phyloP scores from a whole-genome alignment of 2,888 invertebrate species.

The Drosophila macrospina region DNA sequence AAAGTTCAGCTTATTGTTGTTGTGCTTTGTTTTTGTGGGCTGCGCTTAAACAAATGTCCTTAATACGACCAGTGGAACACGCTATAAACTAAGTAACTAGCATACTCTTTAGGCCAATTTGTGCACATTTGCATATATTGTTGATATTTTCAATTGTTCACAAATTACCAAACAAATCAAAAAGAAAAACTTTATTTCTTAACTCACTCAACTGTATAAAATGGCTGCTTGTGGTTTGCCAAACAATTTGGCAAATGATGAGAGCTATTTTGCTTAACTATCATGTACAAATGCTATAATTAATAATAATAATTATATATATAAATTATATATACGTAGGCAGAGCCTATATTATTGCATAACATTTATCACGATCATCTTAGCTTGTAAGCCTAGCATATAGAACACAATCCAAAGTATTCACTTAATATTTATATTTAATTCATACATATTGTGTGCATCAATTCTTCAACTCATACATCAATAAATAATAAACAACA shows the following conservation, averaged over 20 bases:
- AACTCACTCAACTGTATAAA: conserved; percentile 40
- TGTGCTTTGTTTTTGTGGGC: conserved; percentile 51
- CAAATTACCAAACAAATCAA: conserved; percentile 46
- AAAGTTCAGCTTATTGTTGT: conserved; percentile 32
- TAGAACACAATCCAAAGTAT: conserved; percentile 75
- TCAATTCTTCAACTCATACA: conserved; percentile 44
- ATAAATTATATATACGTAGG: conserved; percentile 63
- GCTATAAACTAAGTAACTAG: conserved; percentile 25
- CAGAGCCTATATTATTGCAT: conserved; percentile 75
- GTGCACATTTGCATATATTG: conserved; percentile 50
- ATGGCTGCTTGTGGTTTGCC: conserved; percentile 58
- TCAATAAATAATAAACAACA: conserved; percentile 47
- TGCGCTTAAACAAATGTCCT: conserved; percentile 31
- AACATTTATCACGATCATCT: conserved; percentile 54
- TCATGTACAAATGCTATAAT: conserved; percentile 71
- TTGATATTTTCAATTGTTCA: conserved; percentile 40
- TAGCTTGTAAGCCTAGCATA: conserved; percentile 49
- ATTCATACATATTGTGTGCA: conserved; percentile 54
- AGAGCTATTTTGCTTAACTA: conserved; percentile 63
- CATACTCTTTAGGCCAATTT: conserved; percentile 47
- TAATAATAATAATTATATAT: conserved; percentile 36
- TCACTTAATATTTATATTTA: conserved; percentile 75
- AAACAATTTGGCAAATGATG: conserved; percentile 59
- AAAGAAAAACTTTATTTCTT: too few species aligned
- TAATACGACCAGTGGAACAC: conserved; percentile 67